Percentiles rank a stretch among this genome's conserved stretches.
These are phyloP conservation scores for Thermophis baileyi DNA, from an alignment of 2,113 vertebrate genomes.

Conservation along the genomic window DNA sequence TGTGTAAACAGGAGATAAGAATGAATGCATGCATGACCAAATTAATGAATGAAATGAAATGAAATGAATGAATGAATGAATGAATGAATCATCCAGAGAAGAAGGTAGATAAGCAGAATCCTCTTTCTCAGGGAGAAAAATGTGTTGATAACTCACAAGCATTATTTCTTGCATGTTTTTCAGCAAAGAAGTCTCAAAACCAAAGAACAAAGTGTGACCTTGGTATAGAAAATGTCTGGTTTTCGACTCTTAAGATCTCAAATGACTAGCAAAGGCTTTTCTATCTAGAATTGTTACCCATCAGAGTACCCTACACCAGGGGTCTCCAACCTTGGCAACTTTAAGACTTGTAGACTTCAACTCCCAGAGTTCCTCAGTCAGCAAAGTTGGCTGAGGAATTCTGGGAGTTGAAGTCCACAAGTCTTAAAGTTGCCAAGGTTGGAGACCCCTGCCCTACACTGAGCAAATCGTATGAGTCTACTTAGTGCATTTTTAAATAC, in stretches of 20 bases:
- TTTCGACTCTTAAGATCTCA: background rate
- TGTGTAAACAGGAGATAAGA: too few relatives aligned
- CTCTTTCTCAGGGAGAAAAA: background rate
- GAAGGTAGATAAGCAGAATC: background rate
- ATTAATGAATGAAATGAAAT: too few relatives aligned
- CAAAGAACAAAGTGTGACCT: background rate
- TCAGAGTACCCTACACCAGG: background rate
- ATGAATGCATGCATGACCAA: too few relatives aligned
- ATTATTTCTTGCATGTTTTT: background rate
- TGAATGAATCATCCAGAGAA: background rate
- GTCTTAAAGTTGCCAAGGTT: too few relatives aligned
- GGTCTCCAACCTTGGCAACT: too few relatives aligned
- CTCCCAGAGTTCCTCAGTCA: too few relatives aligned
- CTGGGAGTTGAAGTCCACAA: too few relatives aligned
- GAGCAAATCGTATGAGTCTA: background rate
- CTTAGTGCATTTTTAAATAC: background rate
- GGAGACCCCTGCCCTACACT: too few relatives aligned
- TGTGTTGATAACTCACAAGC: background rate
- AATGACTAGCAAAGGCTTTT: background rate
- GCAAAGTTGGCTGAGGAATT: too few relatives aligned
- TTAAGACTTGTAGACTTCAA: too few relatives aligned
- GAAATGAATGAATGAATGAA: background rate
- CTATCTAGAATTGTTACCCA: background rate
- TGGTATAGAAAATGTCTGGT: background rate
- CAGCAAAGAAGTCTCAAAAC: background rate